phyloP scores from a whole-genome alignment of 2,888 invertebrate species.

The Dolichopus griseipennis region DNA sequence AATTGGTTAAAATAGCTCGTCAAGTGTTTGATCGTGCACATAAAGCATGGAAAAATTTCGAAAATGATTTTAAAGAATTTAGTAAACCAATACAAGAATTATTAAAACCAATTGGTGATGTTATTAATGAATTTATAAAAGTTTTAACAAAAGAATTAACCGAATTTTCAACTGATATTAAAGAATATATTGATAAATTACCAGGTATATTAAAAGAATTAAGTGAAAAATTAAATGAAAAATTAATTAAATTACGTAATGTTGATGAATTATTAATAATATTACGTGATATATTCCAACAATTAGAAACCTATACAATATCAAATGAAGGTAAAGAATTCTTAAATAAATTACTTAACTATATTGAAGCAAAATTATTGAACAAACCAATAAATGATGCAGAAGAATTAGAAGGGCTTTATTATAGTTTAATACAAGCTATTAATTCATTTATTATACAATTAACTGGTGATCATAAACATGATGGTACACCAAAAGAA shows the following conservation, averaged over 20 bases:
- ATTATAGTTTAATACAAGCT: slow-evolving; percentile 49
- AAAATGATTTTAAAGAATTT: slow-evolving; percentile 34
- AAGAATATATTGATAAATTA: slow-evolving; percentile 48
- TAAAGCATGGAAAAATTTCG: slow-evolving; percentile 33
- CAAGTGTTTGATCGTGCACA: slow-evolving; percentile 25
- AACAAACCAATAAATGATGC: slow-evolving; percentile 52
- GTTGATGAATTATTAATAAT: slow-evolving; percentile 50
- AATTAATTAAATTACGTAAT: slow-evolving; percentile 44
- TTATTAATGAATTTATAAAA: slow-evolving; percentile 42
- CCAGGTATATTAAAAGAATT: slow-evolving; percentile 38
- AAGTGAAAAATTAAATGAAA: slow-evolving; percentile 26
- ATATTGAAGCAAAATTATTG: slow-evolving; percentile 57
- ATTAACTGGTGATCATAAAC: slow-evolving; percentile 21
- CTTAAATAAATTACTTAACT: slow-evolving; percentile 50
- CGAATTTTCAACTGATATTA: slow-evolving; percentile 30
- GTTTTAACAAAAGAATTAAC: slow-evolving; percentile 32
- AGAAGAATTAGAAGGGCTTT: slow-evolving; percentile 54
- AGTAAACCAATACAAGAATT: slow-evolving; percentile 40
- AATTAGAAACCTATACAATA: slow-evolving; percentile 52
- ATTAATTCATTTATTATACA: slow-evolving; percentile 43
- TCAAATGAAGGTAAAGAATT: slow-evolving; percentile 56
- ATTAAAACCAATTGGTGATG: slow-evolving; percentile 36
- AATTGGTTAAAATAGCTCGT: slow-evolving; percentile 26
- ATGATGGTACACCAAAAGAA: slow-evolving; percentile 16
- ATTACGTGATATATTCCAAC: slow-evolving; percentile 48